Evolutionary conservation across 2,888 invertebrate species (phyloP).

Genomic region (Sipha maydis): DNA sequence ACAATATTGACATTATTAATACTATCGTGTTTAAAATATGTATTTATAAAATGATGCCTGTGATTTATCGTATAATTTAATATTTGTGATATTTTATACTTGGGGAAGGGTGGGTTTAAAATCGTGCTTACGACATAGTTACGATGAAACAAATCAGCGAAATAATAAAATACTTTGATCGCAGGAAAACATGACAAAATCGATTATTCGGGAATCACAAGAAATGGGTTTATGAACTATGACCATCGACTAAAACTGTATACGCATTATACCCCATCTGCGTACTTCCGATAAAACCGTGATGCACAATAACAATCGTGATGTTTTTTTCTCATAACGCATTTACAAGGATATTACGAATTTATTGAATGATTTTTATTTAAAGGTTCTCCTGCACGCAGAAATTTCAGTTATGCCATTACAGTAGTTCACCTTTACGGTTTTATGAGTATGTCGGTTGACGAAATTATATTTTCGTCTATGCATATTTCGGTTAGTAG

Average conservation of each 20-base stretch:
- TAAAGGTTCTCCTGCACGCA: background rate
- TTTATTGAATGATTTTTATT: conserved; percentile 23
- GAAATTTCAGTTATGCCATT: background rate
- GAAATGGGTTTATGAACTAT: background rate
- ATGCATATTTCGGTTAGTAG: background rate
- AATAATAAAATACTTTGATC: no score
- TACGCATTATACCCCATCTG: background rate
- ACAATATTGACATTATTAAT: no score
- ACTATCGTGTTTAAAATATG: no score
- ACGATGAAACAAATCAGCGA: no score
- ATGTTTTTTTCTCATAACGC: background rate
- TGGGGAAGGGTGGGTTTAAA: no score
- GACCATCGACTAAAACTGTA: background rate
- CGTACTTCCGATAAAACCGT: background rate
- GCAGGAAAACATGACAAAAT: background rate
- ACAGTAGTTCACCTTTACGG: background rate
- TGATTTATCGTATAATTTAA: no score
- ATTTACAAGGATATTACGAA: background rate
- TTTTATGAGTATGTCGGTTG: background rate
- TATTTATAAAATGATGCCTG: no score
- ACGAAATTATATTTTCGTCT: background rate
- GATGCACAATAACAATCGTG: background rate
- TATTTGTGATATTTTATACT: no score
- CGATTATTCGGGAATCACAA: background rate
- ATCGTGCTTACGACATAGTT: no score